Conservation (phyloP, 2,888 invertebrate genomes). For the Phrixothrix hirtus region DNA sequence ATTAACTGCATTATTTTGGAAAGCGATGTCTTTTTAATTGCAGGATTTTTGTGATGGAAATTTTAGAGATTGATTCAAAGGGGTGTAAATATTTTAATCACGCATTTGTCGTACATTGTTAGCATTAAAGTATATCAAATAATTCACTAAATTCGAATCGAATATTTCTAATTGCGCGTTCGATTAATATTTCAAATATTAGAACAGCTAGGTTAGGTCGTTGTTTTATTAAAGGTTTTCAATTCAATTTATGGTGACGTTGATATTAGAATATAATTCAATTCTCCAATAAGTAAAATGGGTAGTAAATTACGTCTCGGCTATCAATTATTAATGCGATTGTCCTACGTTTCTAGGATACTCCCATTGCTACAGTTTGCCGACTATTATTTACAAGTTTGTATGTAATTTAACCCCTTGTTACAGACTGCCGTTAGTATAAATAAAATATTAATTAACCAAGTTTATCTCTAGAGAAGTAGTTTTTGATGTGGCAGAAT, state of each 20-base stretch:
- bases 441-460: too few relatives aligned
- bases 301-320: slow-evolving; percentile 9
- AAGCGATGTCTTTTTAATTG: too few relatives aligned
- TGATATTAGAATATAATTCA: slow-evolving; percentile 5
- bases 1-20: too few relatives aligned
- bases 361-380: slow-evolving; percentile 2
- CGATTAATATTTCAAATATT: too few relatives aligned
- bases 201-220: neutral
- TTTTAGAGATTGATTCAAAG: too few relatives aligned
- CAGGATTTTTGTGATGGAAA: too few relatives aligned
- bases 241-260: neutral
- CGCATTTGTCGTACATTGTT: too few relatives aligned
- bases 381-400: slow-evolving; percentile 8
- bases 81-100: too few relatives aligned
- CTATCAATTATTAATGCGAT: slow-evolving; percentile 12
- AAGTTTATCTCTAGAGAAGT: too few relatives aligned
- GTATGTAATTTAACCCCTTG: slow-evolving; percentile 1
- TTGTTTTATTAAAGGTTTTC: neutral
- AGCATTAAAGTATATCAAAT: neutral
- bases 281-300: slow-evolving; percentile 7
- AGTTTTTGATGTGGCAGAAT: too few relatives aligned
- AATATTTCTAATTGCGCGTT: neutral
- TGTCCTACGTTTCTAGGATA: slow-evolving; percentile 12
- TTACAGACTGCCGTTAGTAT: too few relatives aligned
- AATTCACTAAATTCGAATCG: neutral